Evolutionary conservation across 2,113 vertebrate species (phyloP), one percentile per base, ranked within the genome.

Genomic region (Tauraco erythrolophus): DNA sequence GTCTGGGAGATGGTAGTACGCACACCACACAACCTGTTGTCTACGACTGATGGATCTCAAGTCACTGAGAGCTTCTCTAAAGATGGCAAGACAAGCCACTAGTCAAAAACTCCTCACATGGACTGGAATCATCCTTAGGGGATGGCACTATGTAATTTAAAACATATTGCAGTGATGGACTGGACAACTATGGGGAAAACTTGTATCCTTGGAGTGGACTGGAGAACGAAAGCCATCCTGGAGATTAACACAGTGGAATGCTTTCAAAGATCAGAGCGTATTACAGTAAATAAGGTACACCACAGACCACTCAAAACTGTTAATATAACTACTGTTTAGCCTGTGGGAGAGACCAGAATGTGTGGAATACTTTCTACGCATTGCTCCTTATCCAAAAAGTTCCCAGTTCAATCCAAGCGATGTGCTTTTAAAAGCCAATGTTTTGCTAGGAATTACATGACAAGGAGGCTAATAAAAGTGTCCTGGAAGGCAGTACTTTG

Each of bases 31-130:
- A 96, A 71, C 14, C 72, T 93, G 41, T 27, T 92, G 35, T 62
- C 81, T 69, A 71, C 15, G 10, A 77, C 57, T 45, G 88, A 70
- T 23, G 79, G 54, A 41, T 85, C 61, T 75, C 72, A 89, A 78
- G 58, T 60, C n/a, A 92, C 80, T 30, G 78, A 95, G 64, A 72
- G 91, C 54, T 97, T 96, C 66, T 82, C n/a, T 66, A 87, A 85
- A 79, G 89, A 91, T 35, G 54, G 62, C 6, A 84, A 87, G 43
- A 81, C 80, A 94, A 94, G 92, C 17, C 69, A 95, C 15, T 60
- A 92, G 31, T 45, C 68, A 23, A 93, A 96, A 92, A 64, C 45
- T 46, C 69, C 61, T 10, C 16, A 25, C 15, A 23, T 88, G 30
- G 51, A 84, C 48, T 92, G 82, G 71, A 92, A 88, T 89, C 7